Percentiles rank a stretch among this genome's conserved stretches.
Conservation (phyloP, 2,113 vertebrate genomes). For the Myotis brandtii region DNA sequence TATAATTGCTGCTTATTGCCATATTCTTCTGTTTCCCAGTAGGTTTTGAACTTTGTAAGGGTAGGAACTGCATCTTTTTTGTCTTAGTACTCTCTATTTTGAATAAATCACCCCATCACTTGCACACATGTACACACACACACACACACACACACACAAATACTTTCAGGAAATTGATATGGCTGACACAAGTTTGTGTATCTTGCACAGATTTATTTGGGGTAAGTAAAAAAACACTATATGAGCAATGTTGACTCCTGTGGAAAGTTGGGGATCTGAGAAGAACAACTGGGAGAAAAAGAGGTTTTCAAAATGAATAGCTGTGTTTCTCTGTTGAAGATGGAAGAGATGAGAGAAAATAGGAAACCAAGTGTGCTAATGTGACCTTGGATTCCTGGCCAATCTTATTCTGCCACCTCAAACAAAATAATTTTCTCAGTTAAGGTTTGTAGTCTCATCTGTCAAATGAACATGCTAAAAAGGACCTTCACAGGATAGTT, state of each 20-base stretch:
- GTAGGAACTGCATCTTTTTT: background rate
- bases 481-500: conserved; percentile 46
- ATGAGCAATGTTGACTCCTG: background rate
- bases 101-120: background rate
- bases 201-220: background rate
- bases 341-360: background rate
- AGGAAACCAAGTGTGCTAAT: background rate
- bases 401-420: conserved; percentile 52
- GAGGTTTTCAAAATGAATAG: background rate
- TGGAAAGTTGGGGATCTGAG: background rate
- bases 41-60: background rate
- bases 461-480: conserved; percentile 57
- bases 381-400: conserved; percentile 35
- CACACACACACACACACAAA: background rate
- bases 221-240: background rate
- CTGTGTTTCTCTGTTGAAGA: background rate
- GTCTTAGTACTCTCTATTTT: background rate
- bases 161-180: background rate
- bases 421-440: conserved; percentile 57
- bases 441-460: conserved; percentile 53
- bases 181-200: background rate
- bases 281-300: background rate
- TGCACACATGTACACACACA: background rate
- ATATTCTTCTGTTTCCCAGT: background rate
- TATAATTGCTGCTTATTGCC: background rate